Conservation (phyloP, 2,113 vertebrate genomes). For the Lanius collurio region DNA sequence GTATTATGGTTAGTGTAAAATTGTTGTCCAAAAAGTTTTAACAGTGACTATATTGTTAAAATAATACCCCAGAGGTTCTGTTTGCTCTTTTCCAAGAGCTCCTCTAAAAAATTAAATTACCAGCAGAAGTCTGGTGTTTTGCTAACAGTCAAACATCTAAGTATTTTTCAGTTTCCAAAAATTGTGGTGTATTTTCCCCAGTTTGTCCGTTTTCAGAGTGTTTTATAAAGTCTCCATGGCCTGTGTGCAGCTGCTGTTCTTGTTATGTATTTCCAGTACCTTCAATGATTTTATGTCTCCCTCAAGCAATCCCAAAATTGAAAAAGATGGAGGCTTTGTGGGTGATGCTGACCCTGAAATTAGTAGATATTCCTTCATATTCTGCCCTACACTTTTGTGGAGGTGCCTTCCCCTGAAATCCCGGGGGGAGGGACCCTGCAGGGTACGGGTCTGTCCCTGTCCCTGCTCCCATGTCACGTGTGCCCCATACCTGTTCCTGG, state of each 20-base stretch:
- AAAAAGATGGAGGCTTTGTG: background rate
- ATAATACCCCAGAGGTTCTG: background rate
- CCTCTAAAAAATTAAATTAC: background rate
- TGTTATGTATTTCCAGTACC: background rate
- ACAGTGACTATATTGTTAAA: background rate
- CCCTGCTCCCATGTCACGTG: no score
- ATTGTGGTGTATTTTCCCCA: background rate
- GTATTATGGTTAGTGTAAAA: background rate
- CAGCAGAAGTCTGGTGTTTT: background rate
- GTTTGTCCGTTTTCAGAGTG: background rate
- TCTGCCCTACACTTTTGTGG: background rate
- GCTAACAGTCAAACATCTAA: background rate
- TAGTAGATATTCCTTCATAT: background rate
- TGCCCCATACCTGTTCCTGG: no score
- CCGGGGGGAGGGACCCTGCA: no score
- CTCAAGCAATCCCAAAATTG: background rate
- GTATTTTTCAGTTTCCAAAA: background rate
- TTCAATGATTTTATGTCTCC: background rate
- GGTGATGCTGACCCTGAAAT: background rate
- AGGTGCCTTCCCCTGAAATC: no score
- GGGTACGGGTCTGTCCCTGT: no score
- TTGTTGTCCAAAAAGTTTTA: background rate
- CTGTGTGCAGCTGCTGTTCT: background rate
- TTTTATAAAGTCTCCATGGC: background rate
- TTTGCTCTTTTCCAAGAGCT: background rate